Evolutionary conservation across 2,797 vertebrate species (phyloP), one percentile per base, ranked within the genome.

Genomic region (Epinephelus awoara): DNA sequence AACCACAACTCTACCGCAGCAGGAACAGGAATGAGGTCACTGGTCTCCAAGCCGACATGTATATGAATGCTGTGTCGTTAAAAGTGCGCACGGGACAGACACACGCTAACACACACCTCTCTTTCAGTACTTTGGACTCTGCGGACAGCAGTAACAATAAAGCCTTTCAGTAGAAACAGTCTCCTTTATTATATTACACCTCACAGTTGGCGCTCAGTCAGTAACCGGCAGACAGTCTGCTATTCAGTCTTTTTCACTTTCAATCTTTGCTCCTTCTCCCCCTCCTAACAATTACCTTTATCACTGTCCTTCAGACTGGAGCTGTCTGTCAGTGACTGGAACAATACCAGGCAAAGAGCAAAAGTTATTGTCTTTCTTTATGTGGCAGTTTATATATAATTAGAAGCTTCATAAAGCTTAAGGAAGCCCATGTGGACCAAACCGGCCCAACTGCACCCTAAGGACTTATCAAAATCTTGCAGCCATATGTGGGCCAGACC

Each of bases 121-220:
- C 67, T 75, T 68, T 88, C 80, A 88, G 87, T 50, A 80, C 82
- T 89, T 85, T 87, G 84, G 88, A 87, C 85, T 80, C 57, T 75
- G 72, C 4, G 47, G 77, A 81, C 68, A 61, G 83, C 51, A 12
- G 1, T 57, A 80, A 92, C 90, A 91, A 92, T 89, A 83, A 78
- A 80, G 85, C 61, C 84, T 92, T 92, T 93, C 62, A 91, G 66
- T 74, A 69, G 80, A 87, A 88, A 82, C 81, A 79, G 82, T 80
- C 82, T 78, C 70, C 82, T 87, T 88, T 86, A 87, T 90, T 82
- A 66, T 87, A 72, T 87, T 88, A 73, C 83, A 91, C 85, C 85
- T 92, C 82, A 82, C 67, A 80, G 72, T 84, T 79, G 79, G 80
- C 72, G 47, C 58, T 71, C 38, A 68, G 54, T 75, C 59, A 67